phyloP scores from a whole-genome alignment of 2,888 invertebrate genomes.

The Stegana nigrithorax region DNA sequence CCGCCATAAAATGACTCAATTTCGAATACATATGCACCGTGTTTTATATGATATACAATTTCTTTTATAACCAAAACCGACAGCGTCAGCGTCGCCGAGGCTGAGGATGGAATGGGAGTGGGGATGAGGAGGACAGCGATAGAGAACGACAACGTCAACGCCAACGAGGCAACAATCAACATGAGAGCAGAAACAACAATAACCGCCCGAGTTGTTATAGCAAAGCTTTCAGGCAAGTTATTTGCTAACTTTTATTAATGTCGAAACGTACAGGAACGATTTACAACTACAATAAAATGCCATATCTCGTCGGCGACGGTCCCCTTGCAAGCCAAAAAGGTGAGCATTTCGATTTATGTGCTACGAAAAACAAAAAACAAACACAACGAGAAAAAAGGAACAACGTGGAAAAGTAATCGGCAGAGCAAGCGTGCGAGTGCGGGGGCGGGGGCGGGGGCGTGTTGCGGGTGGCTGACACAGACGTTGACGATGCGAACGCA shows the following conservation, averaged over 20 bases:
- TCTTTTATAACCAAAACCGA: not conserved
- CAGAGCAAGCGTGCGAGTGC: too few species aligned
- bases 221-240: constrained; percentile 41
- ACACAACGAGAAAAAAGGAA: constrained; percentile 18
- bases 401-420: too few species aligned
- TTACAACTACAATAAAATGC: constrained; percentile 61
- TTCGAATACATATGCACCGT: not conserved
- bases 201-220: constrained; percentile 9
- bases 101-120: not conserved
- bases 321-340: constrained; percentile 50
- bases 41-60: not conserved
- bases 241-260: constrained; percentile 60
- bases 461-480: too few species aligned
- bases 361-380: constrained; percentile 26
- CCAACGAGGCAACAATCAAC: constrained; percentile 1
- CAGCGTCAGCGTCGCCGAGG: not conserved
- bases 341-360: constrained; percentile 60
- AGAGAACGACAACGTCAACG: too few species aligned
- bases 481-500: constrained; percentile 39
- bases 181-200: not conserved
- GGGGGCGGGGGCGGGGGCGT: too few species aligned
- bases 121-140: not conserved
- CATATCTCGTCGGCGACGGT: constrained; percentile 40
- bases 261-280: constrained; percentile 60
- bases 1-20: not conserved